phyloP scores from a whole-genome alignment of 2,797 vertebrate genomes.

The Crenuchus spilurus region DNA sequence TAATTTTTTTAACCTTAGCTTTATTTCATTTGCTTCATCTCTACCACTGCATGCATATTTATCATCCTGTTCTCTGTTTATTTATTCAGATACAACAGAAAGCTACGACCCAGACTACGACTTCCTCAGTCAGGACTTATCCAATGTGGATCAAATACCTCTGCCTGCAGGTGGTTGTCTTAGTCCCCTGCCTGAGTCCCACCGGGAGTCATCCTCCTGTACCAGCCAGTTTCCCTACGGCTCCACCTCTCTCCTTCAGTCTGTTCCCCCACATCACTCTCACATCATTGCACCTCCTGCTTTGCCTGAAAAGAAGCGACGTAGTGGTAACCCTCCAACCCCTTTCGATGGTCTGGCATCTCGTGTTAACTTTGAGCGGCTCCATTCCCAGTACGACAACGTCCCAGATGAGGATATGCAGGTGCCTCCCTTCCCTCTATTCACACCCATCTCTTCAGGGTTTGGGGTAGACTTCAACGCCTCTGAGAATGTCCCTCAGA shows the following conservation, averaged over 20 bases:
- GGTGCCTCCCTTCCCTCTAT: conserved; percentile 62
- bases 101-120: conserved; percentile 91
- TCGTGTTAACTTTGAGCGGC: conserved; percentile 69
- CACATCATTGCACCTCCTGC: conserved; percentile 72
- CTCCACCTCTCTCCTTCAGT: background rate
- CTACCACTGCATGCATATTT: background rate
- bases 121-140: conserved; percentile 91
- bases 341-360: conserved; percentile 63
- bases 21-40: too few relatives aligned
- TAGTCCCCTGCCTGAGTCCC: conserved; percentile 83
- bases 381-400: conserved; percentile 81
- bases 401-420: conserved; percentile 78
- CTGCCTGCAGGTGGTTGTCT: conserved; percentile 70
- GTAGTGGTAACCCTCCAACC: conserved; percentile 71
- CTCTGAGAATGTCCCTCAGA: conserved; percentile 76
- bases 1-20: too few relatives aligned
- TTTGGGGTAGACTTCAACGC: conserved; percentile 73
- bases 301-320: conserved; percentile 88
- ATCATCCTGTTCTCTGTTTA: background rate
- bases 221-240: conserved; percentile 50
- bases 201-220: conserved; percentile 79
- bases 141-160: conserved; percentile 79
- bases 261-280: background rate
- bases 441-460: conserved; percentile 69
- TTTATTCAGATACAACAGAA: conserved; percentile 68